Conservation (phyloP, 2,113 vertebrate genomes). For the Anolis sagrei region DNA sequence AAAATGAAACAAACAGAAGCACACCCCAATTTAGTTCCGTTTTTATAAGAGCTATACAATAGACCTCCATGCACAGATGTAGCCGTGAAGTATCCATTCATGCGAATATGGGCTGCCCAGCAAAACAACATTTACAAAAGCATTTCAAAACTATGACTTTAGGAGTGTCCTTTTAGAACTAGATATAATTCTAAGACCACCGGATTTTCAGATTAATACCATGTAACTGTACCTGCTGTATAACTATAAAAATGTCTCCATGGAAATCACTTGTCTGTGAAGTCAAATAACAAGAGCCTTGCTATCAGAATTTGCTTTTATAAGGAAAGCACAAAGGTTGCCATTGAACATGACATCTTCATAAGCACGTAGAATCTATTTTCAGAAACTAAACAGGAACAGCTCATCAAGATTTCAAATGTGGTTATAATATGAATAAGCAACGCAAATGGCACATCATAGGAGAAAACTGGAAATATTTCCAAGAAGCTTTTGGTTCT, state of each 20-base stretch:
- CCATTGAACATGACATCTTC: background rate
- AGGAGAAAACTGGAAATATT: background rate
- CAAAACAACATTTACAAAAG: background rate
- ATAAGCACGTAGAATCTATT: background rate
- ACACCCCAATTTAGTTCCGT: background rate
- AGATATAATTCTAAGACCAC: background rate
- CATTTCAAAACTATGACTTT: background rate
- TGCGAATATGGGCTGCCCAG: background rate
- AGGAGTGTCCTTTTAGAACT: background rate
- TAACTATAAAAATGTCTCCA: background rate
- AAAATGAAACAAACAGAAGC: conserved; percentile 56
- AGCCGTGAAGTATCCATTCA: background rate
- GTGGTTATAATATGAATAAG: accelerated
- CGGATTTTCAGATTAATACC: background rate
- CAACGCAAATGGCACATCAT: background rate
- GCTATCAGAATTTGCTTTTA: background rate
- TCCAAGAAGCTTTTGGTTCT: background rate
- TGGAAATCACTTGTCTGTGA: background rate
- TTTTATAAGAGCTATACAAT: background rate
- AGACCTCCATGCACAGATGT: background rate
- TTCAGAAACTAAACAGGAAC: background rate
- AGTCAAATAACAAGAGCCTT: background rate
- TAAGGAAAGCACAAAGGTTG: background rate
- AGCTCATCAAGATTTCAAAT: background rate
- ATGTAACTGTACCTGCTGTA: background rate